A percentile compares a stretch with the other conserved stretches of the same genome.
phyloP scores from a whole-genome alignment of 2,888 invertebrate genomes.

The Hedychridium roseum region DNA sequence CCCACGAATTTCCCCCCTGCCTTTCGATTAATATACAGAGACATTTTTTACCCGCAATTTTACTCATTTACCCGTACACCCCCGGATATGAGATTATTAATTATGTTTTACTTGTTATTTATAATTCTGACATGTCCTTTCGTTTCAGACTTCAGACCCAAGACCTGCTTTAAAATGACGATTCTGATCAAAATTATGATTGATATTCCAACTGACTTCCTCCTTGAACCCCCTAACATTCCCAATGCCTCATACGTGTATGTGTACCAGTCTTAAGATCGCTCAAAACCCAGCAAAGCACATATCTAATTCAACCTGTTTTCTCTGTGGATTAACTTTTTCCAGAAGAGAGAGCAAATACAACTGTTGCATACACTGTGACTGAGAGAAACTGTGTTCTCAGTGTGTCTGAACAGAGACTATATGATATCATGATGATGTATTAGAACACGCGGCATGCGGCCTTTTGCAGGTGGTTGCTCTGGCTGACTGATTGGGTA shows the following conservation, averaged over 20 bases:
- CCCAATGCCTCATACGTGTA: no score
- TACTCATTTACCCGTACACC: no score
- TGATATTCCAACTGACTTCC: no score
- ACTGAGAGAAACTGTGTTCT: constrained; percentile 51
- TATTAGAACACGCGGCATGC: constrained; percentile 61
- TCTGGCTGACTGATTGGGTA: constrained; percentile 36
- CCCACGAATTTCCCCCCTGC: constrained; percentile 6
- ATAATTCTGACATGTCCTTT: no score
- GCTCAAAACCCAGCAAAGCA: constrained; percentile 26
- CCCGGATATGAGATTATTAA: no score
- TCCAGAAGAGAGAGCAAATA: constrained; percentile 54
- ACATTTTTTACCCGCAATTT: no score
- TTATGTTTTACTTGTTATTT: no score
- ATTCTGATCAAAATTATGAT: no score
- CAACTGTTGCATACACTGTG: constrained; percentile 55
- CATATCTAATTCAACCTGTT: constrained; percentile 47
- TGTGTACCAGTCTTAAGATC: constrained; percentile 28
- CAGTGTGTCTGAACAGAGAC: constrained; percentile 58
- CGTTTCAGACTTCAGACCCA: no score
- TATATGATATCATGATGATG: constrained; percentile 62
- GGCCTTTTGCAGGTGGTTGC: constrained; percentile 62
- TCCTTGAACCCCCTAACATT: no score
- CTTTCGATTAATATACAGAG: no score
- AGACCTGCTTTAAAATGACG: no score
- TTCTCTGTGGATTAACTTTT: constrained; percentile 64